Evolutionary conservation across 2,888 invertebrate genomes (phyloP), one percentile per base, ranked within the genome.

Genomic region (Adineta ricciae): DNA sequence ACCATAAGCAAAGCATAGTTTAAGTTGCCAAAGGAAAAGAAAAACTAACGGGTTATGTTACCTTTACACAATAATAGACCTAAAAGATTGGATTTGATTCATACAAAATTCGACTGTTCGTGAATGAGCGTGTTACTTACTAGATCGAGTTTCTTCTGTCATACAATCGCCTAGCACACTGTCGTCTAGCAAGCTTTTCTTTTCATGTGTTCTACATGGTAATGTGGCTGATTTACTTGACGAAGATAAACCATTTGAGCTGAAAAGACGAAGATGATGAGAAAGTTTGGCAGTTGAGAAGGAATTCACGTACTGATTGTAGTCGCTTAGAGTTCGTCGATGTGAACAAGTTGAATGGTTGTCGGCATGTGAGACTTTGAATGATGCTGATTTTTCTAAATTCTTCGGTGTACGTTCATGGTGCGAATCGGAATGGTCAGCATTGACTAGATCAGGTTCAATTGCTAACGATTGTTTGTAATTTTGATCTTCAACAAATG

Each of bases 401-500:
- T 41, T 78, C n/a, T 78, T 78, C 49, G 27, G 50, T 36, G 50
- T 72, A 50, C 21, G 83, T 36, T 36, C 52, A 32, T 16, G 0
- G 32, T 64, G 64, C 5, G 64, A 64, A 64, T 64, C 64, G 4
- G 14, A 46, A 56, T 56, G 38, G 50, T 52, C 83, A 38, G 7
- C 32, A 54, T 83, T 46, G 8, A n/a, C n/a, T n/a, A 2, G 14
- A n/a, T 85, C 85, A 24, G 85, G 85, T 56, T 85, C 85, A 27
- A 85, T 83, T 1, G 52, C 36, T 32, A 85, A 36, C 50, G 85
- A 85, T 41, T 84, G 73, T 32, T 96, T 96, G 91, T 95, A 97
- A 90, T 96, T 96, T 90, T 96, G 96, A 89, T 96, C 96, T 91
- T 96, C 96, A 36, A 96, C 93, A 91, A 97, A 96, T 89, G 96